Base-by-base conservation (phyloP, 1,140 invertebrate genomes). In the Drosophila leontia region DNA sequence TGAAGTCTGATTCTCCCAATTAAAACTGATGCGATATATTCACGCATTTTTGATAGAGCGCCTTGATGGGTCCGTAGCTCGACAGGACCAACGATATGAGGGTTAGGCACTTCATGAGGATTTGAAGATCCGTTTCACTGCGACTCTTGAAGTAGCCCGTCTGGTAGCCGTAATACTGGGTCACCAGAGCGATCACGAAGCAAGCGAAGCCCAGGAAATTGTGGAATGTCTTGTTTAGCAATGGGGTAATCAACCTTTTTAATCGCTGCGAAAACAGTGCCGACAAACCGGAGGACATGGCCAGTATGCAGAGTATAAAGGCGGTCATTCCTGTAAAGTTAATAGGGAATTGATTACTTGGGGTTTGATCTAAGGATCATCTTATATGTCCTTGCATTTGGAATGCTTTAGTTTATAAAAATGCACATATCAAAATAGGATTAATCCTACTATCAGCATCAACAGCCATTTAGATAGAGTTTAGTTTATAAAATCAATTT, bases 151-250 rank as follows among this genome's bases (percentile, higher is more conserved):
- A 91, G 56, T 85, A 92, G 8, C 88, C 86, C 15, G 91, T 92
- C 60, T 91, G 51, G 45, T 92, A 92, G n/a, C 92, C 91, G 56
- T 91, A 92, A 68, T 80, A 92, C 69, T 92, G 91, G 8, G 91
- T 82, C 34, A 77, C 61, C 47, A 92, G 44, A 2, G 91, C 88
- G 29, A 92, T 78, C n/a, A 90, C 79, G 41, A 92, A 92, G 42
- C 85, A 84, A 0, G 71, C 47, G 17, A 92, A 63, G 13, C 92
- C 91, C 50, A 92, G 47, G 19, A 92, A 78, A 58, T 87, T 92
- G n/a, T 92, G 92, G 12, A 91, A 70, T 0, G 87, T 61, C 57
- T 92, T 92, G 44, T 84, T 92, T 0, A 92, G 51, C 29, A 92
- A 51, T 5, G 92, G 92, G 0, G 88, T 61, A 29, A 92, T 68